phyloP scores from a whole-genome alignment of 2,797 vertebrate species.

The Cynodonichthys magdalenae region DNA sequence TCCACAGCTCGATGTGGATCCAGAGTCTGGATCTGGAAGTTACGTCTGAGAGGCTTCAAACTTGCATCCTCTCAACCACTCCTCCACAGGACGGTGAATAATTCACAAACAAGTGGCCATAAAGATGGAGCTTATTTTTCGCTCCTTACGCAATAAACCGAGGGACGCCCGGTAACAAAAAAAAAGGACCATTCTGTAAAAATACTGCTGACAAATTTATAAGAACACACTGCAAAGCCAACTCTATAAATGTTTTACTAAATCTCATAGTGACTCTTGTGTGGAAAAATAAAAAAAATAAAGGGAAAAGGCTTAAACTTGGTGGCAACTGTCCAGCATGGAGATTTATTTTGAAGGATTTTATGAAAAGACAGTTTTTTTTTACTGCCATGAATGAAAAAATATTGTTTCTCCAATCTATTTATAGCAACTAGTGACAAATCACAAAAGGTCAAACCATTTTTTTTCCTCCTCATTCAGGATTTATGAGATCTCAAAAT shows the following conservation, averaged over 20 bases:
- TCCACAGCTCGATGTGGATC: conserved; percentile 22
- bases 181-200: conserved; percentile 54
- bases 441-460: conserved; percentile 26
- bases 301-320: conserved; percentile 12
- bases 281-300: conserved; percentile 39
- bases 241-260: conserved; percentile 75
- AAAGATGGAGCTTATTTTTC: conserved; percentile 70
- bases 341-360: conserved; percentile 61
- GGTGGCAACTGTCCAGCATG: conserved; percentile 25
- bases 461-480: conserved; percentile 41
- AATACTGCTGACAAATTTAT: conserved; percentile 82
- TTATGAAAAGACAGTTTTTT: conserved; percentile 31
- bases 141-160: conserved; percentile 73
- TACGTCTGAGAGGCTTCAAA: conserved; percentile 36
- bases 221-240: conserved; percentile 79
- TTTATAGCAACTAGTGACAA: conserved; percentile 46
- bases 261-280: conserved; percentile 58
- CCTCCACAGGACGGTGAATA: conserved; percentile 68
- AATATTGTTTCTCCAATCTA: conserved; percentile 50
- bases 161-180: conserved; percentile 40
- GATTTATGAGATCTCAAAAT: conserved; percentile 56
- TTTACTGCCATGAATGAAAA: conserved; percentile 25
- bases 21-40: conserved; percentile 14
- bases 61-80: conserved; percentile 23
- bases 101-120: conserved; percentile 72